Evolutionary conservation across 2,888 invertebrate genomes (phyloP).

Genomic region (Lasioglossum leucozonium): DNA sequence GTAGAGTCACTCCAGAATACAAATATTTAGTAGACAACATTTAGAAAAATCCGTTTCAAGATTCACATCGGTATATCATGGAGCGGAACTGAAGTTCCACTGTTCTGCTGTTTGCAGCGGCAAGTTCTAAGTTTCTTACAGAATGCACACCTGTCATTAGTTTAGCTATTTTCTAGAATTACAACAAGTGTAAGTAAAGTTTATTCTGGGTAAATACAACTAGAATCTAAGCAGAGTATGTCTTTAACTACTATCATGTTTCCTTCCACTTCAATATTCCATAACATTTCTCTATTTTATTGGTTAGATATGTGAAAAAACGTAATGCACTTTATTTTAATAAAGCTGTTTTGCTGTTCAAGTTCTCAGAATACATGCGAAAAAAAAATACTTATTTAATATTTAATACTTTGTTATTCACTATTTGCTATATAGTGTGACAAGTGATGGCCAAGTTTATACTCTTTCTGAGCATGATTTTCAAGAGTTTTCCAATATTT

Average conservation of each 20-base stretch:
- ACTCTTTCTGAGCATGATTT: background rate
- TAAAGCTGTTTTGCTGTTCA: background rate
- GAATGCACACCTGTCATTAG: background rate
- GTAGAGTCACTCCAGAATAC: background rate
- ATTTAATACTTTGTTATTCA: background rate
- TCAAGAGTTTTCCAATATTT: background rate
- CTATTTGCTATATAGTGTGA: background rate
- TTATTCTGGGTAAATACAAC: conserved; percentile 5
- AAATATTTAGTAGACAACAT: background rate
- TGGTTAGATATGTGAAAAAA: background rate
- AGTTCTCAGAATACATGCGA: background rate
- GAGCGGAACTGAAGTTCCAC: background rate
- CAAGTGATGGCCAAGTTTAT: background rate
- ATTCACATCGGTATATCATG: too few relatives aligned
- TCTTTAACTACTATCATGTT: background rate
- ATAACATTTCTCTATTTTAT: background rate
- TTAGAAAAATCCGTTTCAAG: background rate
- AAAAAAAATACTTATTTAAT: background rate
- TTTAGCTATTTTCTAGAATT: background rate
- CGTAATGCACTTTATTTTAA: background rate
- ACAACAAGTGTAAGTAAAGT: background rate
- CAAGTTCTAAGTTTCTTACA: background rate
- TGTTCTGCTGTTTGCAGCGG: background rate
- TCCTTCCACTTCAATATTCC: background rate
- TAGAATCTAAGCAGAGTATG: background rate